Base-by-base conservation (phyloP, 2,888 invertebrate genomes). In the Amiota minor region DNA sequence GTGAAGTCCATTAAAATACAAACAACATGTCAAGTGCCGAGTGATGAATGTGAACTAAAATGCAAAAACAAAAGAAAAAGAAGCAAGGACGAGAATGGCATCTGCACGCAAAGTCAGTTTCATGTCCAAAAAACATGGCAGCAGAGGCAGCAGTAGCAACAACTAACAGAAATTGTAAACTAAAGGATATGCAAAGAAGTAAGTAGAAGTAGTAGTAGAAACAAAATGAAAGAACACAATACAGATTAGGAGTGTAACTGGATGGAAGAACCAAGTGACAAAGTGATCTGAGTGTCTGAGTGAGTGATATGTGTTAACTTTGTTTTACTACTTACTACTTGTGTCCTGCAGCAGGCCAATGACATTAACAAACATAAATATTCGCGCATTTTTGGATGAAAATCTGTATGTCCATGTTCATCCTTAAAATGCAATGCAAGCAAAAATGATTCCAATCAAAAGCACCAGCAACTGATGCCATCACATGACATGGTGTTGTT, bases 1-100 rank as follows among this genome's bases (percentile, higher is more conserved):
- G 85, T 81, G 79, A 77, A 86, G 80, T 86, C 84, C 82, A 86
- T 86, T 87, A 87, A 87, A 87, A 87, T 78, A 79, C 83, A 85
- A 86, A 81, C 83, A 80, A 80, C 80, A 82, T 80, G 83, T 85
- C 86, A 82, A 79, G 79, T 76, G 77, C 77, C 78, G 47, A 81
- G 82, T 87, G 87, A 87, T 86, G 84, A 78, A 86, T 87, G 84
- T 79, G 83, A 72, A 83, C 35, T 35, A 20, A 78, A 83, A 84
- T 81, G 76, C 72, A 80, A 72, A 76, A 72, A 69, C 62, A 71
- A 62, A 65, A 12, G 64, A 47, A 53, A 35, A 45, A 45, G 55
- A 18, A 55, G 18, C 35, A 35, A 72, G 8, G 53, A 65, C n/a
- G 45, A 62, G 20, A 55, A 62, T 56, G 14, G 70, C 65, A 74